Percentiles rank a stretch among this genome's conserved stretches.
phyloP scores from a whole-genome alignment of 2,888 invertebrate genomes.

The Argynnis bischoffii region DNA sequence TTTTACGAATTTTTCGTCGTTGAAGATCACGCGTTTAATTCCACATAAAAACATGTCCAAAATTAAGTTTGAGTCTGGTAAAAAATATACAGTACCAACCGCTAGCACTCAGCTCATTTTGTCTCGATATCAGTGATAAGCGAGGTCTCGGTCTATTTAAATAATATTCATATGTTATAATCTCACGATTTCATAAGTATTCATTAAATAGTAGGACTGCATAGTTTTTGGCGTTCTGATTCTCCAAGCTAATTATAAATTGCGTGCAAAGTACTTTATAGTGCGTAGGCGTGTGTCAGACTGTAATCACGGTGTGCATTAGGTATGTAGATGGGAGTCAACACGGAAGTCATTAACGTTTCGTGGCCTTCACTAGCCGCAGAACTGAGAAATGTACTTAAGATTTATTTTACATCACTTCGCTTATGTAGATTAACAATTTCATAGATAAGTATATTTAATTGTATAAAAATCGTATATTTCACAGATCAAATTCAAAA shows the following conservation, averaged over 20 bases:
- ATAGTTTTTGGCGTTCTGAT: not conserved
- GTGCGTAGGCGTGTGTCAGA: conserved; percentile 19
- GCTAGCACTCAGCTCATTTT: too few relatives aligned
- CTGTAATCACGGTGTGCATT: conserved; percentile 42
- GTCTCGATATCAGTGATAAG: too few relatives aligned
- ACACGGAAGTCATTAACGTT: conserved; percentile 42
- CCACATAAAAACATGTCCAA: too few relatives aligned
- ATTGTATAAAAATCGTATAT: too few relatives aligned
- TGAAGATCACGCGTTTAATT: too few relatives aligned
- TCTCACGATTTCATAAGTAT: not conserved
- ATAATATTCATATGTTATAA: not conserved
- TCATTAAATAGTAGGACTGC: not conserved
- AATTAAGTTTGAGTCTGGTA: too few relatives aligned
- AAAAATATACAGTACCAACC: too few relatives aligned
- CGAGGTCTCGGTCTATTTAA: too few relatives aligned
- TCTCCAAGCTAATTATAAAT: conserved; percentile 6
- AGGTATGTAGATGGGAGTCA: conserved; percentile 44
- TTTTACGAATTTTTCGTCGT: too few relatives aligned
- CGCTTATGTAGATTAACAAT: not conserved
- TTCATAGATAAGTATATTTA: too few relatives aligned
- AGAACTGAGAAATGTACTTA: conserved; percentile 49
- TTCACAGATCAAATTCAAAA: too few relatives aligned
- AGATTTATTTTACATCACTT: conserved; percentile 3
- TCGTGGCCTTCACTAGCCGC: conserved; percentile 63
- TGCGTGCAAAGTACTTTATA: conserved; percentile 11